Base-by-base conservation (phyloP, 2,113 vertebrate species). In the Dicentrarchus labrax region DNA sequence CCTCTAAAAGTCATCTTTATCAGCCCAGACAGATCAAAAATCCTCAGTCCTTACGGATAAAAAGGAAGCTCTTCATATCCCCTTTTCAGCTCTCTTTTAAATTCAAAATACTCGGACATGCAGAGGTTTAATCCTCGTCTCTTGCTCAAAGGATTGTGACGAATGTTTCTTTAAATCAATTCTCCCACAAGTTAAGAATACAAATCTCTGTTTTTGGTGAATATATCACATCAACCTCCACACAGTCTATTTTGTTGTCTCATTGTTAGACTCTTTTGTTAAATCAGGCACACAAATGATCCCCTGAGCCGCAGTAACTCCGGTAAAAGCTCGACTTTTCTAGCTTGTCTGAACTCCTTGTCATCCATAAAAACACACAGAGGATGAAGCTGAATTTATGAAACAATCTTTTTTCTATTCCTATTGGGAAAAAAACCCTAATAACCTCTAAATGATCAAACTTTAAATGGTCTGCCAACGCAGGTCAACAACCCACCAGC, bases 81-180 rank as follows among this genome's bases (percentile, higher is more conserved):
- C 7, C 17, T 6, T 69, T 51, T 61, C 38, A 70, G 8, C 47
- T 67, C 12, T 6, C 51, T 7, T 38, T 5, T 59, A 22, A 17
- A 36, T 65, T 39, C 67, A 77, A 17, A 76, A 38, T 7, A 15
- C n/a, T 13, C 6, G 0, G 1, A 66, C 59, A 24, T 2, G 2
- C 13, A 79, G 54, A 17, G 9, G 22, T 60, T 53, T 77, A 69
- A 81, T 87, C 73, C 77, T 65, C 62, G 5, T 1, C 43, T 66
- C 51, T 66, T 12, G 50, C 67, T 77, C 61, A 68, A 22, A 73
- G 62, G 61, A 62, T 48, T 51, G 48, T 50, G 81, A 80, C 12
- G 3, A 54, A 38, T 39, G 56, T 65, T 69, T 59, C 81, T 76
- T 61, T 47, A 61, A 59, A 80, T 65, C 73, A 59, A 57, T 81